Evolutionary conservation across 2,888 invertebrate genomes (phyloP).

Genomic region (Geotrupes spiniger): DNA sequence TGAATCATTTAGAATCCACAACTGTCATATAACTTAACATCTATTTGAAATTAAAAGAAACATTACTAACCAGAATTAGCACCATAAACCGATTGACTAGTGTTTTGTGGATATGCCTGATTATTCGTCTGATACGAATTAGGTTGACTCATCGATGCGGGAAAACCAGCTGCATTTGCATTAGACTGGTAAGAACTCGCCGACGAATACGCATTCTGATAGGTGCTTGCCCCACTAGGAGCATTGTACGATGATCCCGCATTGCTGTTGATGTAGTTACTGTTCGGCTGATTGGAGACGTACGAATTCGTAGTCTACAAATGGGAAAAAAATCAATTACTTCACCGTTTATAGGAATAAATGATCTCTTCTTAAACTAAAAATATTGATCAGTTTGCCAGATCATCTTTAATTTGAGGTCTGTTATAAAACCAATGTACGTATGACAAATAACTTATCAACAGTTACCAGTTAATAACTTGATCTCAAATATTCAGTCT

Average conservation of each 20-base stretch:
- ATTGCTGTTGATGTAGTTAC: slow-evolving; percentile 45
- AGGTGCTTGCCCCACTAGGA: slow-evolving; percentile 38
- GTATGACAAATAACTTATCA: slow-evolving; percentile 32
- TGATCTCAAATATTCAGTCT: slow-evolving; percentile 32
- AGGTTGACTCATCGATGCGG: slow-evolving; percentile 44
- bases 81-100: slow-evolving; percentile 49
- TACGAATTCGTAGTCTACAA: slow-evolving; percentile 52
- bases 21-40: no score
- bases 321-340: slow-evolving; percentile 10
- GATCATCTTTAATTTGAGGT: slow-evolving; percentile 24
- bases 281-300: slow-evolving; percentile 40
- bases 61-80: slow-evolving; percentile 42
- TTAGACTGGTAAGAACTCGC: slow-evolving; percentile 38
- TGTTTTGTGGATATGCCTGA: slow-evolving; percentile 45
- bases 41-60: no score
- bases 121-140: slow-evolving; percentile 42
- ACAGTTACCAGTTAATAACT: background rate
- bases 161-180: slow-evolving; percentile 36
- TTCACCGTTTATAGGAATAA: background rate
- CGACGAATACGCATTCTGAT: slow-evolving; percentile 47
- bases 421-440: background rate
- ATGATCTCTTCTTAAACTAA: slow-evolving; percentile 4
- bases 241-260: slow-evolving; percentile 40
- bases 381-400: slow-evolving; percentile 31
- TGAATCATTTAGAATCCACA: no score